Evolutionary conservation across 1,140 invertebrate species (phyloP), one percentile per base, ranked within the genome.

Genomic region (Araneus ventricosus): DNA sequence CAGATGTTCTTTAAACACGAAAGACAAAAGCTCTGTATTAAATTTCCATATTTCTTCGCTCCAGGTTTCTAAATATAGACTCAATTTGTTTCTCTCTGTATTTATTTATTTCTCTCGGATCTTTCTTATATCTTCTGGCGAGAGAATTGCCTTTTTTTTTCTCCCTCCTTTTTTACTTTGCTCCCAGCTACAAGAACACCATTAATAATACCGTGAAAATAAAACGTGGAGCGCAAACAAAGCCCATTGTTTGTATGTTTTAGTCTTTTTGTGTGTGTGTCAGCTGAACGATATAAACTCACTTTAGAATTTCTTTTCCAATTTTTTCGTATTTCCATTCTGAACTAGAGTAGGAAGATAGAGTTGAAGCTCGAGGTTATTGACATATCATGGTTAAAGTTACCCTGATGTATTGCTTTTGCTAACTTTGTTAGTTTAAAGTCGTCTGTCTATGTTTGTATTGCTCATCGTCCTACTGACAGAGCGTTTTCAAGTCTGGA

Each of bases 21-120:
- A 90, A 90, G 87, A 45, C 67, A 37, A 79, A 79, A 80, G 20
- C 34, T 24, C 14, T 61, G 63, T 90, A 90, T 90, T 80, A 90
- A 80, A 90, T 90, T 90, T 90, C 88, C 88, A 90, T 90, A 90
- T 90, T 90, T 90, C 63, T 90, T 52, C 88, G 75, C 39, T 90
- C 27, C 27, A 30, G 39, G 70, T 90, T 90, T 59, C 88, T 90
- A 90, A 80, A 90, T 80, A 90, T 75, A 90, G 70, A 90, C 87
- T 27, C 67, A 39, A 57, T 90, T 90, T 80, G 88, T 90, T 90
- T 80, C 70, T 22, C 70, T 30, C 41, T 59, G 30, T 90, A 41
- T 90, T 80, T 79, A 75, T 90, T 90, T 90, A 59, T 37, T 45
- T 75, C 57, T 30, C 8, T 80, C n/a, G 14, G 63, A 24, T 79